A percentile compares a stretch with the other conserved stretches of the same genome.
Conservation (phyloP, 2,113 vertebrate genomes). For the Odontesthes bonariensis region DNA sequence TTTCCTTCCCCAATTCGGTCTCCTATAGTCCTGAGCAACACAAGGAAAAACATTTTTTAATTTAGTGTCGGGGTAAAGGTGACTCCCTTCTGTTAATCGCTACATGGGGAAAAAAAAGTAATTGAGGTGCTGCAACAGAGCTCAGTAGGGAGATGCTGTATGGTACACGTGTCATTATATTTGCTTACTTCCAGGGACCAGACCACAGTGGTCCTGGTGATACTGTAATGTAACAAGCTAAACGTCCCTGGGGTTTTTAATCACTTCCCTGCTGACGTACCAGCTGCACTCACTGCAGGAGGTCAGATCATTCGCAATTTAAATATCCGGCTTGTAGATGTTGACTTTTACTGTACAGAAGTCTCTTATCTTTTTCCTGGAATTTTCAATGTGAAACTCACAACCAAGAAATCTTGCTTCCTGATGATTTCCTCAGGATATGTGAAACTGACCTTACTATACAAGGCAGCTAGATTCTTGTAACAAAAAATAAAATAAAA, state of each 20-base stretch:
- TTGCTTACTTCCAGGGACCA: constrained; percentile 24
- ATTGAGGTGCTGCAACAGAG: constrained; percentile 8
- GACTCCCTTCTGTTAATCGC: neutral
- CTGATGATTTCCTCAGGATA: neutral
- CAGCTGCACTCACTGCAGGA: constrained; percentile 67
- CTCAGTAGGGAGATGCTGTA: constrained; percentile 16
- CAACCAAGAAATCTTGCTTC: neutral
- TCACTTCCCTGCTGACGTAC: constrained; percentile 61
- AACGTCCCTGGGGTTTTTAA: constrained; percentile 62
- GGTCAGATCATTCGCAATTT: constrained; percentile 45
- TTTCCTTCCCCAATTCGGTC: constrained; percentile 97
- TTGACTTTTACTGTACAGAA: constrained; percentile 37
- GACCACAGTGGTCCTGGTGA: constrained; percentile 51
- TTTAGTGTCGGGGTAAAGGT: neutral
- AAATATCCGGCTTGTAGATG: constrained; percentile 43
- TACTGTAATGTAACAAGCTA: constrained; percentile 68
- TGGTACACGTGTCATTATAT: constrained; percentile 25
- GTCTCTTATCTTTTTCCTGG: constrained; percentile 36
- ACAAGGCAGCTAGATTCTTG: neutral
- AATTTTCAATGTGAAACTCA: neutral
- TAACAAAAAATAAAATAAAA: too few relatives aligned
- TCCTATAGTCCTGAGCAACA: constrained; percentile 89
- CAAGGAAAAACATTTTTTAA: neutral
- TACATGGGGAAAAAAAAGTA: neutral
- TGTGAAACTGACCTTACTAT: neutral